Percentiles rank a stretch among this genome's conserved stretches.
Conservation (phyloP, 2,797 vertebrate genomes). For the Chaetophractus vellerosus region DNA sequence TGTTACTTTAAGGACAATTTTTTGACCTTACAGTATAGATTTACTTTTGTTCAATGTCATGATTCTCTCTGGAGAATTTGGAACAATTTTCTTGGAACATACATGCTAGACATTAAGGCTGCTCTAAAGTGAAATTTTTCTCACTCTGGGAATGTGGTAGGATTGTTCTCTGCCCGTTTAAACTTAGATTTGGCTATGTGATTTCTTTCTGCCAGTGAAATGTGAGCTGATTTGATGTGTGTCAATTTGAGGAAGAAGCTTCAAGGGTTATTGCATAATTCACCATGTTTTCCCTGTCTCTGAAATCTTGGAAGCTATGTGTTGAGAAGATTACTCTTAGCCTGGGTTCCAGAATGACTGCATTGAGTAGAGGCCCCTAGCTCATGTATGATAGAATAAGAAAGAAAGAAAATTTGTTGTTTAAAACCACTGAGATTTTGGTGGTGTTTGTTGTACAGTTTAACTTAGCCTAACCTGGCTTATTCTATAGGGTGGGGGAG, state of each 20-base stretch:
- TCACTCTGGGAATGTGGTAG: not conserved
- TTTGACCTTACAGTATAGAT: slow-evolving; percentile 55
- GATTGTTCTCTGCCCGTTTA: slow-evolving; percentile 17
- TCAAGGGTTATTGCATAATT: not conserved
- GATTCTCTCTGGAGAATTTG: not conserved
- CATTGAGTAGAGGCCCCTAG: not conserved
- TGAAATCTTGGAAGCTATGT: not conserved
- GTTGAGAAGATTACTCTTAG: not conserved
- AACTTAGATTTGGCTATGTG: not conserved
- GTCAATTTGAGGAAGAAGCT: not conserved
- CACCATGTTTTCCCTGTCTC: not conserved
- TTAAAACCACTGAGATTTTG: slow-evolving; percentile 6
- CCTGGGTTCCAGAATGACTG: not conserved
- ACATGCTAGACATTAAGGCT: not conserved
- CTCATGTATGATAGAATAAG: not conserved
- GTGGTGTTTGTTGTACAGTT: not conserved
- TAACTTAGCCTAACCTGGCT: not conserved
- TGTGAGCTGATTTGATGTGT: not conserved
- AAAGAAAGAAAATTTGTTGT: not conserved
- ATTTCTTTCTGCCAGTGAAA: slow-evolving; percentile 33
- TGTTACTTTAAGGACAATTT: slow-evolving; percentile 54
- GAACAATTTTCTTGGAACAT: slow-evolving; percentile 34
- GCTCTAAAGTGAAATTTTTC: slow-evolving; percentile 67
- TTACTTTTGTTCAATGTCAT: slow-evolving; percentile 62
- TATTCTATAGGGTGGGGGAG: not conserved